Percentiles rank a stretch among this genome's conserved stretches.
phyloP scores from a whole-genome alignment of 2,113 vertebrate species.

The human (Homo sapiens) region DNA sequence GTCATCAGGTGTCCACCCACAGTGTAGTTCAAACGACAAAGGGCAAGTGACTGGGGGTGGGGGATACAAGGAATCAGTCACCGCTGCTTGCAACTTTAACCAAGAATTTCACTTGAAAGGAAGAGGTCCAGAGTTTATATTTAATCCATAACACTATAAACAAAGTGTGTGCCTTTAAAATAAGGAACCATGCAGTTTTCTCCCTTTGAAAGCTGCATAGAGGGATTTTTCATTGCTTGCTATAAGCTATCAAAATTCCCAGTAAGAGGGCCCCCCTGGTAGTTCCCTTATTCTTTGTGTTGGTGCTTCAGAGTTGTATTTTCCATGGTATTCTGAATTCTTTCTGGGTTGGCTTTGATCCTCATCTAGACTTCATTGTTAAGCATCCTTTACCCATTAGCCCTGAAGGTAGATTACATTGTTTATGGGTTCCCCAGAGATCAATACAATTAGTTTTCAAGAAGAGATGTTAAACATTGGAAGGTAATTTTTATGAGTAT shows the following conservation, averaged over 20 bases:
- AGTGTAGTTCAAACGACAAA: background rate
- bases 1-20: background rate
- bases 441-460: slow-evolving; percentile 39
- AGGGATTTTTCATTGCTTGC: slow-evolving; percentile 1
- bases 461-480: background rate
- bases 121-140: background rate
- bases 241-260: background rate
- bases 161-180: background rate
- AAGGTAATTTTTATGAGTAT: background rate
- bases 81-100: background rate
- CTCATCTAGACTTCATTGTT: background rate
- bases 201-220: background rate
- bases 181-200: background rate
- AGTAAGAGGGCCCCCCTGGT: background rate
- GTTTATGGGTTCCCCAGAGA: background rate
- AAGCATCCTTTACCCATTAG: background rate
- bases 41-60: background rate
- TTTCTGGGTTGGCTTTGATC: slow-evolving; percentile 9
- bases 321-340: background rate
- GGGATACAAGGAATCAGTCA: background rate
- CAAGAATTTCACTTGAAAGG: background rate
- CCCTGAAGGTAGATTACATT: background rate
- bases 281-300: background rate
- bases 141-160: background rate
- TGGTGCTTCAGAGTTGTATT: background rate